These are phyloP conservation scores for Menidia beryllina DNA, from an alignment of 2,113 vertebrate species.

Conservation along the genomic window DNA sequence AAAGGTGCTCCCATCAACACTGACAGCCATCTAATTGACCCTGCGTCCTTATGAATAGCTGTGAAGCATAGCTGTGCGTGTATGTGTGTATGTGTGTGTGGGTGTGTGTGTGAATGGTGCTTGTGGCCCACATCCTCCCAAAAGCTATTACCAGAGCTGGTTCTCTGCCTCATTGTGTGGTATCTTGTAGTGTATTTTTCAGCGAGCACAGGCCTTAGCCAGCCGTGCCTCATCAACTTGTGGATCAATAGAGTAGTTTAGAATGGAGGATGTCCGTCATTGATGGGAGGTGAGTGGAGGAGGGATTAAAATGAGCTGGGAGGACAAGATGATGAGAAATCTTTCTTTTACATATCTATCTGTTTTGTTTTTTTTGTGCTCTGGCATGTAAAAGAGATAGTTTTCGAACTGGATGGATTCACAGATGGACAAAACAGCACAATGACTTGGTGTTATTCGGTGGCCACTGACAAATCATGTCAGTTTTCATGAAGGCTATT, in stretches of 20 bases:
- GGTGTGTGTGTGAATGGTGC: slow-evolving; percentile 10
- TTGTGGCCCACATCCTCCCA: not conserved
- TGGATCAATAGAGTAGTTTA: slow-evolving; percentile 50
- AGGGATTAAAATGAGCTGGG: slow-evolving; percentile 13
- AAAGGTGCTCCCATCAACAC: slow-evolving; percentile 54
- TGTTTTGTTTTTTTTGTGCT: slow-evolving; percentile 18
- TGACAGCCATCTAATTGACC: slow-evolving; percentile 74
- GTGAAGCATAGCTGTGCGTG: slow-evolving; percentile 12
- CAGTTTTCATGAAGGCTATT: not conserved
- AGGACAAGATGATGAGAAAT: slow-evolving; percentile 13
- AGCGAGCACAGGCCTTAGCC: slow-evolving; percentile 40
- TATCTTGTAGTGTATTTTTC: slow-evolving; percentile 43
- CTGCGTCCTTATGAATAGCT: slow-evolving; percentile 65
- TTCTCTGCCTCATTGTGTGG: slow-evolving; percentile 43
- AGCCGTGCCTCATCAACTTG: slow-evolving; percentile 59
- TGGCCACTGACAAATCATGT: not conserved
- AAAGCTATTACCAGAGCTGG: slow-evolving; percentile 56
- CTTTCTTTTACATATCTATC: slow-evolving; percentile 10
- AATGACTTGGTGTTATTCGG: slow-evolving; percentile 37
- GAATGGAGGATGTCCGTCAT: slow-evolving; percentile 49
- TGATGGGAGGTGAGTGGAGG: slow-evolving; percentile 33
- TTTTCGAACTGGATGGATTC: slow-evolving; percentile 21
- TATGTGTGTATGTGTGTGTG: slow-evolving; percentile 11
- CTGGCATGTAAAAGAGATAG: slow-evolving; percentile 30
- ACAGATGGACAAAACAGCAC: slow-evolving; percentile 39